These are phyloP conservation scores for Chaetura pelagica DNA, from an alignment of 2,113 vertebrate genomes.

Conservation along the genomic window DNA sequence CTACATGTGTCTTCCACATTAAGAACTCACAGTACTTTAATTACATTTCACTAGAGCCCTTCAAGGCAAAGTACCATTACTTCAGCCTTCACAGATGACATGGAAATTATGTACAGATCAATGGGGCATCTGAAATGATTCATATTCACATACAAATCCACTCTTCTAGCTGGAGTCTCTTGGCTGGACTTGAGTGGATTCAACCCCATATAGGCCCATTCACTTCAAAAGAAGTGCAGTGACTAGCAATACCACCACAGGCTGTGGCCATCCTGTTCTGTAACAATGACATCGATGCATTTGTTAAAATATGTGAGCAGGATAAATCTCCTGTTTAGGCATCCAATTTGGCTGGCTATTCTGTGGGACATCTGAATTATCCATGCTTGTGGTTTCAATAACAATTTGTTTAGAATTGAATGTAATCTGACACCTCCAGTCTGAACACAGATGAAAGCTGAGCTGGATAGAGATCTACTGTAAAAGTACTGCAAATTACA, in stretches of 20 bases:
- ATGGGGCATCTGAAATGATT: not conserved
- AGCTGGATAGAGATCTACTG: not conserved
- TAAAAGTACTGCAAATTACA: conserved; percentile 30
- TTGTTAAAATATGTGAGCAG: not conserved
- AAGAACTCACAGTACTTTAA: not conserved
- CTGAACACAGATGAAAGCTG: conserved; percentile 31
- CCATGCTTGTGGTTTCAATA: conserved; percentile 19
- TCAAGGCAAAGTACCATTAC: not conserved
- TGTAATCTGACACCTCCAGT: not conserved
- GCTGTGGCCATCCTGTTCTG: not conserved
- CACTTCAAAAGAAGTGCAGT: not conserved
- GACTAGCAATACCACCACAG: not conserved
- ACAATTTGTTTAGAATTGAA: conserved; percentile 17
- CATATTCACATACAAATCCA: not conserved
- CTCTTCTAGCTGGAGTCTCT: not conserved
- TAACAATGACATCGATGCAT: not conserved
- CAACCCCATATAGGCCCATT: not conserved
- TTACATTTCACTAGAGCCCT: not conserved
- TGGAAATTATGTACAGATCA: not conserved
- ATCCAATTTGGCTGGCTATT: not conserved
- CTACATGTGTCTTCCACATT: not conserved
- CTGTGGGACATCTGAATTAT: not conserved
- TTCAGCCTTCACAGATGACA: not conserved
- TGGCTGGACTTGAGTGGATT: not conserved
- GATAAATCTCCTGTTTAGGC: not conserved